Evolutionary conservation across 1,140 invertebrate genomes (phyloP), one percentile per base, ranked within the genome.

Genomic region (Atta texana): DNA sequence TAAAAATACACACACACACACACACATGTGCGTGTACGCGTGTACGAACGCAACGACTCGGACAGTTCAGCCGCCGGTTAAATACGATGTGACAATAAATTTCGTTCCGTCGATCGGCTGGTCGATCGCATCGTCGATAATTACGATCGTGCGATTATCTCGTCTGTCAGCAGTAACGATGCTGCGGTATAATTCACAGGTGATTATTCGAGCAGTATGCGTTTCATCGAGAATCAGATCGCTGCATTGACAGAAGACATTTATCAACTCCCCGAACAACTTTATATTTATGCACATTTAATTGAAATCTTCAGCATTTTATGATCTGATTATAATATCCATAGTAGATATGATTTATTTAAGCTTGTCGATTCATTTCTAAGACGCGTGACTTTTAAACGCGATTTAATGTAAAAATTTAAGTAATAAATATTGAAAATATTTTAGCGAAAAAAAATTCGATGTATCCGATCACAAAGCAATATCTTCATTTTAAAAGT

Each of bases 61-160:
- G 89, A 87, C 87, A 88, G 89, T 93, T 92, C 88, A 91, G 92
- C 91, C 91, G 87, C 88, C 89, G 85, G 87, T 92, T 92, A 92
- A 91, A 91, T 91, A 90, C 80, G 81, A 87, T 87, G 85, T 88
- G 87, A 90, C 88, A 89, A 92, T 91, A 92, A 92, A 93, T 92
- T 86, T 76, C 18, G 87, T 88, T 88, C 86, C 82, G 87, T 86
- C 87, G 89, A 90, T 91, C 89, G 89, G 69, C 77, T 59, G 64
- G 82, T 86, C 88, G 87, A 89, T 87, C 88, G 71, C 28, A 76
- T 74, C 69, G 76, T 87, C 61, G 75, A 82, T 87, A 84, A 88
- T 87, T 88, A 68, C 77, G 84, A 88, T 90, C 84, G 64, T 64
- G 76, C 74, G 84, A 64, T 88, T 81, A 89, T 85, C 72, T 77